Evolutionary conservation across 1,140 invertebrate species (phyloP), one percentile per base, ranked within the genome.

Genomic region (Coptotermes formosanus): DNA sequence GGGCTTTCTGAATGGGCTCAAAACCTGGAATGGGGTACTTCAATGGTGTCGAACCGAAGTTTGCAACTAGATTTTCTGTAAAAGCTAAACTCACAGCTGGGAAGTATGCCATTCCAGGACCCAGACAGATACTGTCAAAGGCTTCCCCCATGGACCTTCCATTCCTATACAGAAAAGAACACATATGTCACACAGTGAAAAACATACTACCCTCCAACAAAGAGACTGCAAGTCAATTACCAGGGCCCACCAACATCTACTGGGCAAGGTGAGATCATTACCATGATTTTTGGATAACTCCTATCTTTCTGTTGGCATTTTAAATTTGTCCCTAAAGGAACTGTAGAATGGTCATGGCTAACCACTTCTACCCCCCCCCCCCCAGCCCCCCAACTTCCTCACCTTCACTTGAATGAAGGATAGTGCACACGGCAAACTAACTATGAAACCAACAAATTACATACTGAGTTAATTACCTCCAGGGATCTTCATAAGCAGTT

Each of bases 31-130:
- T 90, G 1, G 96, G 95, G 91, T 96, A 96, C 82, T 91, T 91
- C 59, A 96, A 91, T 1, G 95, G 95, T 11, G 93, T 94, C 30
- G 92, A 93, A 82, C 96, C 96, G 89, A 97, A 97, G 89, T 97
- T 97, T 0, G 95, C 95, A 82, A 95, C 94, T 8, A 97, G 88
- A 89, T 94, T 95, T 90, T 97, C 96, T 48, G 93, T 93, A 88
- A 94, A 94, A 0, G 95, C 95, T 19, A 97, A 89, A 85, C 95
- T 96, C 7, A 97, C 94, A 12, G 96, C 94, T 3, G 95, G 94
- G 89, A 96, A 97, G 88, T 97, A 97, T 0, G 95, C 95, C 32
- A 95, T 91, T 1, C 95, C 95, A 3, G 93, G 92, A 6, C 96
- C 96, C 82, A 92, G 92, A 38, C 93, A 90, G 84, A 97, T 93